Evolutionary conservation across 1,140 invertebrate species (phyloP), one percentile per base, ranked within the genome.

Genomic region (Cecropterus lyciades): DNA sequence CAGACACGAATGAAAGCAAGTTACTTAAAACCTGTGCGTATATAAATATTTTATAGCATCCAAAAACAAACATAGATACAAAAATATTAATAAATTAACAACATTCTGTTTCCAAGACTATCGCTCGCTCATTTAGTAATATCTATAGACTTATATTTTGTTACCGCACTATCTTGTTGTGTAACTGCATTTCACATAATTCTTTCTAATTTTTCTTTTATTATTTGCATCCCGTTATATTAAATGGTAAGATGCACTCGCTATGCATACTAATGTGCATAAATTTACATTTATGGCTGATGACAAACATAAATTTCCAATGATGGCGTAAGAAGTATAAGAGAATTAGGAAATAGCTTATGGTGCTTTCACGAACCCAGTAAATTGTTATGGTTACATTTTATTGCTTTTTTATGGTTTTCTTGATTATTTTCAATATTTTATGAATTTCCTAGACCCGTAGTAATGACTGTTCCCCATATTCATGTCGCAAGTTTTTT

Each of bases 251-350:
- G 14, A 60, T 60, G 56, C 56, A 48, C 27, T 60, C 24, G 42
- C 17, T 42, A 63, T 53, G 59, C 60, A 42, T 63, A 20, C 48
- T 55, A 68, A 57, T 16, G 51, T 57, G 45, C 46, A 56, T 8
- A 53, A 49, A 49, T 53, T 49, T 63, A 40, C 52, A 56, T 63
- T 69, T 69, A 69, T 51, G 30, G 62, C 43, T 13, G 13, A 40
- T 55, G 46, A 69, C 27, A 46, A 55, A 67, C 49, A 67, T 67
- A 55, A 67, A 67, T 67, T 53, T 67, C 43, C 43, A 27, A 51
- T 63, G 55, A 68, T 68, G 66, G 48, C 43, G 33, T 63, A 63
- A 69, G 63, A 33, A 56, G 40, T 45, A 53, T 49, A 57, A 64
- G 43, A 45, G 42, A 24, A 49, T 49, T 48, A 49, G 45, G 45